These are phyloP conservation scores for Pachypeltis micranthus DNA, from an alignment of 1,140 invertebrate species.

Conservation along the genomic window DNA sequence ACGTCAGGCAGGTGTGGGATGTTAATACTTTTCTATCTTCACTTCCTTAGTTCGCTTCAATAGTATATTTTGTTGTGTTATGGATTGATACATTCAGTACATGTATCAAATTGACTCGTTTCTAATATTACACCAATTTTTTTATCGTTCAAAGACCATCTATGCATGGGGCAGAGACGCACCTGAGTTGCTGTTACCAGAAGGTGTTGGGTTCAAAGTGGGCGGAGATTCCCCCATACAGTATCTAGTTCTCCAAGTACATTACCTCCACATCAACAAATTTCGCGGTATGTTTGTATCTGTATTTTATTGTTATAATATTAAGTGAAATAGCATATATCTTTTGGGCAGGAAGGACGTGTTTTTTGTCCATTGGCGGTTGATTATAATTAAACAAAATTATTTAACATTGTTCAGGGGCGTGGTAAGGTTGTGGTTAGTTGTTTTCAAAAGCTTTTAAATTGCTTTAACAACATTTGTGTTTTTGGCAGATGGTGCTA, in stretches of 20 bases:
- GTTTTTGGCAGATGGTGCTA: slow-evolving; percentile 48
- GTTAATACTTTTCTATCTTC: background rate
- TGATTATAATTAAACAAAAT: too few species aligned
- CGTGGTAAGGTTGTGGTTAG: too few species aligned
- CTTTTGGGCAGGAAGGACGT: too few species aligned
- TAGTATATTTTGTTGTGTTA: background rate
- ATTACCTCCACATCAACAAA: slow-evolving; percentile 65
- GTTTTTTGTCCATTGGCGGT: too few species aligned
- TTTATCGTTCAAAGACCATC: slow-evolving; percentile 54
- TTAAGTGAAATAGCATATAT: too few species aligned
- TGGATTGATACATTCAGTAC: background rate
- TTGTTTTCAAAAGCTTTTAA: too few species aligned
- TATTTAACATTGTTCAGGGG: too few species aligned
- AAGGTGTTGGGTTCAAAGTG: slow-evolving; percentile 72
- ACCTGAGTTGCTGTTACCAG: slow-evolving; percentile 67
- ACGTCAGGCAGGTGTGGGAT: background rate
- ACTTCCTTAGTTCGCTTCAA: background rate
- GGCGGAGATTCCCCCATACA: slow-evolving; percentile 57
- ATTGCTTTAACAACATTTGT: too few species aligned
- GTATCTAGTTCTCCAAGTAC: slow-evolving; percentile 83
- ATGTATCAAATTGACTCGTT: background rate
- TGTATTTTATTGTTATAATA: too few species aligned
- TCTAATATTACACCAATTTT: slow-evolving; percentile 3
- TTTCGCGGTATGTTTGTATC: slow-evolving; percentile 54
- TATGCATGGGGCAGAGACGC: slow-evolving; percentile 97